phyloP scores from a whole-genome alignment of 2,888 invertebrate species.

The Argynnis bischoffii region DNA sequence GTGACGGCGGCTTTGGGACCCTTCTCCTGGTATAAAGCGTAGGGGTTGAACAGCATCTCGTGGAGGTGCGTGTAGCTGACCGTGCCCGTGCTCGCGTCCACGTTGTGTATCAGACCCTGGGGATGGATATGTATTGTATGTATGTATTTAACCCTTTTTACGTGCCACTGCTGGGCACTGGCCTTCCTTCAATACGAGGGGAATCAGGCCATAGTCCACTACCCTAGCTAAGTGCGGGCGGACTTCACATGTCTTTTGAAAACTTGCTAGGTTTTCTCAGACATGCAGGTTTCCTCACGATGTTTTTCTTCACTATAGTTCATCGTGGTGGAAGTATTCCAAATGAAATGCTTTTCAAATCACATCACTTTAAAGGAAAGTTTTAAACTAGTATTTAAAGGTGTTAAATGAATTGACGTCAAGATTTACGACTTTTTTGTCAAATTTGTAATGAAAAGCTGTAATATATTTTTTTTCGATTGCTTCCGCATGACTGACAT shows the following conservation, averaged over 20 bases:
- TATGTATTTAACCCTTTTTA: not conserved
- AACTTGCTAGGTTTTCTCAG: too few relatives aligned
- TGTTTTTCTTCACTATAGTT: not conserved
- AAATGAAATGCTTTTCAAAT: not conserved
- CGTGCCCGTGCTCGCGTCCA: constrained; percentile 79
- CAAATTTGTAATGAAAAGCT: too few relatives aligned
- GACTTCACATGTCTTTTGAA: too few relatives aligned
- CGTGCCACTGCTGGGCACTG: too few relatives aligned
- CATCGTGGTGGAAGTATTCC: not conserved
- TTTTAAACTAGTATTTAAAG: not conserved
- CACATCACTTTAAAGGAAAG: not conserved
- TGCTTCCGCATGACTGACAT: too few relatives aligned
- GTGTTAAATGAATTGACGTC: not conserved
- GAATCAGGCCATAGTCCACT: too few relatives aligned
- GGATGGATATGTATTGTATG: constrained; percentile 34
- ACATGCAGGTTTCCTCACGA: too few relatives aligned
- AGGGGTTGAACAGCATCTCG: constrained; percentile 91
- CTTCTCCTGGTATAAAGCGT: constrained; percentile 83
- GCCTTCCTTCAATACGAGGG: too few relatives aligned
- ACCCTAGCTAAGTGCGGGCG: too few relatives aligned
- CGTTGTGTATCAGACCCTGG: constrained; percentile 87
- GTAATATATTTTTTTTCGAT: too few relatives aligned
- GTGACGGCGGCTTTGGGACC: constrained; percentile 66
- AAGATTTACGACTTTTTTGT: too few relatives aligned
- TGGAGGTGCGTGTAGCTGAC: constrained; percentile 87